Evolutionary conservation across 35 echinoderm and acorn worm genomes (phyloP).

Genomic region (Holothuria glaberrima): DNA sequence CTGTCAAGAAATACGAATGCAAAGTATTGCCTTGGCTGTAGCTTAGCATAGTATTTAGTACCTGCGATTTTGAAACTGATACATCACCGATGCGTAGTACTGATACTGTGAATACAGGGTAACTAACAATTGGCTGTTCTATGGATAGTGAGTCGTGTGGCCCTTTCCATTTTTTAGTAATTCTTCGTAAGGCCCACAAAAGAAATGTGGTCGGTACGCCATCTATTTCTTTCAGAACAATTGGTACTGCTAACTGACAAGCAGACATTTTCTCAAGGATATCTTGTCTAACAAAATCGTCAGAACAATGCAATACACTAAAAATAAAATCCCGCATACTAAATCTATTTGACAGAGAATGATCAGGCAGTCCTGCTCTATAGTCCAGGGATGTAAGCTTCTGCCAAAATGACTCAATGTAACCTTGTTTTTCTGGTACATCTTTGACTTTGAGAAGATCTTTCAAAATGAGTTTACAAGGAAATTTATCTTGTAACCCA

Average conservation of each 20-base stretch:
- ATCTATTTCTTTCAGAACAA: constrained; percentile 18
- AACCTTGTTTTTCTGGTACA: not conserved
- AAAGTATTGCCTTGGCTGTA: constrained; percentile 24
- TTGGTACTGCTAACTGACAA: constrained; percentile 48
- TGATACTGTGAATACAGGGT: constrained; percentile 28
- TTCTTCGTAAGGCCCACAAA: constrained; percentile 25
- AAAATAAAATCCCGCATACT: constrained; percentile 55
- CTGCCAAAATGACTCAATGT: constrained; percentile 33
- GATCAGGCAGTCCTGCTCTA: not conserved
- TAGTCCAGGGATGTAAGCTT: constrained; percentile 45
- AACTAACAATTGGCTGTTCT: constrained; percentile 12
- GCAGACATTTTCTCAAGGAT: constrained; percentile 50
- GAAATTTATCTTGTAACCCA: not conserved
- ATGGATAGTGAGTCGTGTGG: not conserved
- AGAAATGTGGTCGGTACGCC: not conserved
- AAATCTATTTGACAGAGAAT: constrained; percentile 2
- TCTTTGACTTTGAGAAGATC: constrained; percentile 20
- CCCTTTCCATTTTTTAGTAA: constrained; percentile 52
- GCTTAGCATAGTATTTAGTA: constrained; percentile 47
- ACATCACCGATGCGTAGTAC: constrained; percentile 37
- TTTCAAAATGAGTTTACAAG: not conserved
- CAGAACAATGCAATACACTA: constrained; percentile 29
- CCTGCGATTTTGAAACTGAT: constrained; percentile 25
- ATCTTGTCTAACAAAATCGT: constrained; percentile 38
- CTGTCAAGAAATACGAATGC: constrained; percentile 41